Percentiles rank a stretch among this genome's conserved stretches.
phyloP scores from a whole-genome alignment of 35 echinoderm and acorn worm genomes.

The Apostichopus japonicus region DNA sequence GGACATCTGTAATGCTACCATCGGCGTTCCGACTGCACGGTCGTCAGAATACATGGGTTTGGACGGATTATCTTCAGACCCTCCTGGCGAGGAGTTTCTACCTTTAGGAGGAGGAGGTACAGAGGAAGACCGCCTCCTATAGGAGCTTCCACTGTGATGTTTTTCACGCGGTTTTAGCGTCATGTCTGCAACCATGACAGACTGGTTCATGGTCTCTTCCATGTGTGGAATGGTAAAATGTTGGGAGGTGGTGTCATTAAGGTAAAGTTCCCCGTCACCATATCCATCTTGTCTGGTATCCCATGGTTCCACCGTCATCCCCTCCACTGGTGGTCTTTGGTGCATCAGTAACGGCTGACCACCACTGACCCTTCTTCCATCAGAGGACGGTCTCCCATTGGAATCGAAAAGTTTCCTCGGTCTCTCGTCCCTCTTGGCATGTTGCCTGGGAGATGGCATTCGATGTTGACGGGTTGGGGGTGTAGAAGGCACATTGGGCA shows the following conservation, averaged over 20 bases:
- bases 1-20: not conserved
- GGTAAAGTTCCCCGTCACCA: not conserved
- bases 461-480: conserved; percentile 8
- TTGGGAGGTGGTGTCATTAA: not conserved
- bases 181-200: conserved; percentile 15
- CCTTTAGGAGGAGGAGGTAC: conserved; percentile 31
- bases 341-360: not conserved
- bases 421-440: conserved; percentile 1
- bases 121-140: conserved; percentile 9
- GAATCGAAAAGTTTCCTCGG: not conserved
- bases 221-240: conserved; percentile 38
- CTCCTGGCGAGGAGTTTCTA: not conserved
- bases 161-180: not conserved
- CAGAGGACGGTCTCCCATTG: not conserved
- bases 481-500: conserved; percentile 36
- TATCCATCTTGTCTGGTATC: conserved; percentile 18
- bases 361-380: conserved; percentile 14
- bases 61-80: not conserved
- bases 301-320: conserved; percentile 9
- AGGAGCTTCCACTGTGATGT: not conserved
- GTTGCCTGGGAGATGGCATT: not conserved
- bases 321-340: not conserved
- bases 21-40: not conserved
- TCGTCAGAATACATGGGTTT: not conserved
- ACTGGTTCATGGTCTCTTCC: conserved; percentile 33